Conservation (phyloP, 2,113 vertebrate species). For the Tamias sibiricus region DNA sequence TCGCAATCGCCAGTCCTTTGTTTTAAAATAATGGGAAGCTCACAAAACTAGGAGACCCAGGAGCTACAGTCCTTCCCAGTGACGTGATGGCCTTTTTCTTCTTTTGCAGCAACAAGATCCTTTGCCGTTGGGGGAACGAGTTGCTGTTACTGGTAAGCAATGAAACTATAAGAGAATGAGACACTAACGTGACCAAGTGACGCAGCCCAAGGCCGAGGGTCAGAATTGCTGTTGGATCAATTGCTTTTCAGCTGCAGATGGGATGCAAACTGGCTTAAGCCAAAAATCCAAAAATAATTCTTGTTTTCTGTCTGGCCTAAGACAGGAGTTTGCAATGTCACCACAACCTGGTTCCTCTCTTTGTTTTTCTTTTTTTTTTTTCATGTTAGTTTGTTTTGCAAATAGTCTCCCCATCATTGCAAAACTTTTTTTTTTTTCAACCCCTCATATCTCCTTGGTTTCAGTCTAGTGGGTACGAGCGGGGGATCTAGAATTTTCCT, state of each 20-base stretch:
- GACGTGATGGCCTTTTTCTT: not conserved
- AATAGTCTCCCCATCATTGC: not conserved
- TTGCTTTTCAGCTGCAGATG: not conserved
- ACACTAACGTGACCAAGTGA: not conserved
- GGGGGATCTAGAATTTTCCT: not conserved
- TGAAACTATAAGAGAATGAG: not conserved
- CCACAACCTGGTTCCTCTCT: not conserved
- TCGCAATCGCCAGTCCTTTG: not conserved
- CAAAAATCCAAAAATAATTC: not conserved
- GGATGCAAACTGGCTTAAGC: not conserved
- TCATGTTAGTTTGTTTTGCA: not conserved
- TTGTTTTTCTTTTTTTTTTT: not conserved
- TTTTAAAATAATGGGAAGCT: not conserved
- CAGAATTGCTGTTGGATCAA: not conserved
- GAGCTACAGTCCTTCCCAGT: not conserved
- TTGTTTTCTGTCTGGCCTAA: not conserved
- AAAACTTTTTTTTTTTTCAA: not conserved
- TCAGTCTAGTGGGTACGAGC: not conserved
- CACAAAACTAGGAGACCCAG: not conserved
- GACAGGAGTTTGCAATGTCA: not conserved
- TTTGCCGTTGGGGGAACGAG: not conserved
- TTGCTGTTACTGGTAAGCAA: conserved; percentile 49
- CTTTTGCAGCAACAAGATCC: conserved; percentile 54
- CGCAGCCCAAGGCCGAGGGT: not conserved
- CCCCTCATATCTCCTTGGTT: not conserved